Conservation (phyloP, 2,888 invertebrate species). For the Melikaiella ostensackeni region DNA sequence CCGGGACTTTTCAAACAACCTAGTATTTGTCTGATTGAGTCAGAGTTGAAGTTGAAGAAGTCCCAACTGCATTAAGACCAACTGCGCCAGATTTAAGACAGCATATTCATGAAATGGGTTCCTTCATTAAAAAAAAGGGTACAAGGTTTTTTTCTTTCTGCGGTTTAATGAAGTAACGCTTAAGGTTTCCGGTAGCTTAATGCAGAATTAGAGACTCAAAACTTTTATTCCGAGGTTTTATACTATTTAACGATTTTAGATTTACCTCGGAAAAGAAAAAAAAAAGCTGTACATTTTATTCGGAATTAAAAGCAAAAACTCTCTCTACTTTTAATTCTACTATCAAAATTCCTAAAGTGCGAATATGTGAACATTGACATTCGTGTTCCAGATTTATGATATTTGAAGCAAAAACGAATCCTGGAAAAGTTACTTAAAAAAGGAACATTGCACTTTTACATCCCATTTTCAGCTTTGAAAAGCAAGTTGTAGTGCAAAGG, state of each 20-base stretch:
- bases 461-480: no score
- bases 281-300: not conserved
- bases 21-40: conserved; percentile 33
- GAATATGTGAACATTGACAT: not conserved
- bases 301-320: not conserved
- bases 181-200: not conserved
- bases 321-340: not conserved
- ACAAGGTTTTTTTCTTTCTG: not conserved
- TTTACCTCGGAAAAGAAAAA: not conserved
- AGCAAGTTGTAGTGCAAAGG: no score
- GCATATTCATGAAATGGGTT: conserved; percentile 7
- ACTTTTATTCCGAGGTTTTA: not conserved
- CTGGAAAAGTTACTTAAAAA: no score
- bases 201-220: not conserved
- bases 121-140: not conserved
- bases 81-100: not conserved
- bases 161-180: not conserved
- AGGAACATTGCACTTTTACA: no score
- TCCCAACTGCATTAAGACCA: conserved; percentile 2
- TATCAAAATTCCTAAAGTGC: not conserved
- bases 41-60: not conserved
- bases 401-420: not conserved
- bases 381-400: not conserved
- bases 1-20: no score
- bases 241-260: not conserved